A percentile compares a stretch with the other conserved stretches of the same genome.
These are phyloP conservation scores for Tetramorium parvispinum DNA, from an alignment of 1,140 invertebrate genomes.

Conservation along the genomic window DNA sequence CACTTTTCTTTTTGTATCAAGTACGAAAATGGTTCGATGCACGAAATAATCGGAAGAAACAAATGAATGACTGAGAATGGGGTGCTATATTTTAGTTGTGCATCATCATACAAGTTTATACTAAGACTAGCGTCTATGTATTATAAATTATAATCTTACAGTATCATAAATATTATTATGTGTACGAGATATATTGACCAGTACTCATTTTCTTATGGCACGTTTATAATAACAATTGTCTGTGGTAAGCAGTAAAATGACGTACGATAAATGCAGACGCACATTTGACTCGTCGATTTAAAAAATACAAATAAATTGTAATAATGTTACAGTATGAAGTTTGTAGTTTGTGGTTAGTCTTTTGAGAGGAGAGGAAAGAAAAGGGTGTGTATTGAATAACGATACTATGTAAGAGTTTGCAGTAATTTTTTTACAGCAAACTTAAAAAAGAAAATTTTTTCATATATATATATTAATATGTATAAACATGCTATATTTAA, in stretches of 20 bases:
- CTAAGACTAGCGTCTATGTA: constrained; percentile 84
- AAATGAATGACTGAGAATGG: constrained; percentile 79
- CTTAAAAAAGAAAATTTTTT: constrained; percentile 46
- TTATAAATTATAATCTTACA: constrained; percentile 85
- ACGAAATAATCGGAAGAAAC: constrained; percentile 56
- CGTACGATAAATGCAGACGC: constrained; percentile 73
- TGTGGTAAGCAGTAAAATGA: constrained; percentile 78
- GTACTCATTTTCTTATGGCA: constrained; percentile 85
- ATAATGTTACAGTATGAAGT: constrained; percentile 69
- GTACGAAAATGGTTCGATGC: constrained; percentile 56
- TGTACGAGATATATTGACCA: constrained; percentile 84
- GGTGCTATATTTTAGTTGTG: constrained; percentile 84
- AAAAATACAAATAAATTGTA: constrained; percentile 80
- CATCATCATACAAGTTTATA: constrained; percentile 83
- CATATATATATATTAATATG: constrained; percentile 63
- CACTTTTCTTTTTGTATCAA: constrained; percentile 56
- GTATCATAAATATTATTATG: constrained; percentile 81
- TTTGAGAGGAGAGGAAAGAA: background rate
- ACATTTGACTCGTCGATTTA: constrained; percentile 77
- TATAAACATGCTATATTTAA: constrained; percentile 41
- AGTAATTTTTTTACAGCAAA: constrained; percentile 62
- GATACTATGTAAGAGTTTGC: constrained; percentile 46
- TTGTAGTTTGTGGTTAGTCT: constrained; percentile 62
- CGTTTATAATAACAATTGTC: constrained; percentile 83
- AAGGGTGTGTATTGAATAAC: constrained; percentile 21